phyloP scores from a whole-genome alignment of 1,140 invertebrate genomes.

The Argopecten irradians region DNA sequence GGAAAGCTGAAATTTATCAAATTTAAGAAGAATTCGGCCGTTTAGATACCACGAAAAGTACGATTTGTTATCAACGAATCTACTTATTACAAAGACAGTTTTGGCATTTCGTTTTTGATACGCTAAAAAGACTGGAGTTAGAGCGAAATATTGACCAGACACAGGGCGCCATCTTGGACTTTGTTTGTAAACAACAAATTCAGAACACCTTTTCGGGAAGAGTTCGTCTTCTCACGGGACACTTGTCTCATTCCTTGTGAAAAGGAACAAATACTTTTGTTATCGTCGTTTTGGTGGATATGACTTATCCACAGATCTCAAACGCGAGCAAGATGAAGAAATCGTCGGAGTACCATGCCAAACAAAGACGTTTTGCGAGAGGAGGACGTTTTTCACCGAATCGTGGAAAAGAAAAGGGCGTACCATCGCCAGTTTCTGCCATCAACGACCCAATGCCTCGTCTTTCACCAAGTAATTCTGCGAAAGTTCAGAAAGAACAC shows the following conservation, averaged over 20 bases:
- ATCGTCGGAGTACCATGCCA: background rate
- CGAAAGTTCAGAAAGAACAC: conserved; percentile 15
- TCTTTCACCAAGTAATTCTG: background rate
- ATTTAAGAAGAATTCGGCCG: background rate
- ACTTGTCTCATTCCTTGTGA: background rate
- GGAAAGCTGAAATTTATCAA: background rate
- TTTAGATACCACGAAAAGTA: background rate
- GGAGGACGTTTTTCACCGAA: conserved; percentile 18
- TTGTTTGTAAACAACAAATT: background rate
- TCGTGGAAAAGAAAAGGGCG: conserved; percentile 27
- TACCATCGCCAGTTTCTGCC: conserved; percentile 8
- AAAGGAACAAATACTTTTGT: too few relatives aligned
- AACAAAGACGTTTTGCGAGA: conserved; percentile 20
- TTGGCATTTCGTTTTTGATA: background rate
- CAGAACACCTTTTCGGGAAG: background rate
- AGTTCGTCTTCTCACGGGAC: background rate
- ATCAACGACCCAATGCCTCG: background rate
- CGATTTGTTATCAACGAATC: background rate
- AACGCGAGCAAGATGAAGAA: conserved; percentile 13
- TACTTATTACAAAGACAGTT: background rate
- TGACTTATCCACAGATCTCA: conserved; percentile 15
- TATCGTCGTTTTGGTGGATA: background rate
- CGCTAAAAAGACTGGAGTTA: background rate
- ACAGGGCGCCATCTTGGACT: background rate
- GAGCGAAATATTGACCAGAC: background rate